Base-by-base conservation (phyloP, 2,888 invertebrate genomes). In the Xanthorhoe spadicearia region DNA sequence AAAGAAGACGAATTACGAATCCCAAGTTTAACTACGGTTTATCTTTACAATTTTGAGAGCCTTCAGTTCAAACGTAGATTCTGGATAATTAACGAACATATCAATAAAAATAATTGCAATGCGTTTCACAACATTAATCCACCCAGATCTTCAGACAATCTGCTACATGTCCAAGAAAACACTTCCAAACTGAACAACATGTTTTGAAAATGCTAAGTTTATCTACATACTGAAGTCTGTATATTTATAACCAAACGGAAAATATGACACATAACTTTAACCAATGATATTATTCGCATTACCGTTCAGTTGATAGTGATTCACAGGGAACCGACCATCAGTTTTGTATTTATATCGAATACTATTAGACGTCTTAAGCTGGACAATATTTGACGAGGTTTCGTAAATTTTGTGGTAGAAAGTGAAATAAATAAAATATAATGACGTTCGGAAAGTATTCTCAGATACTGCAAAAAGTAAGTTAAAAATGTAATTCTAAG, bases 371-470 rank as follows among this genome's bases (percentile, higher is more conserved):
- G 73, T 69, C 57, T 64, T 15, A 10, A 23, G 28, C 32, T 59
- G 13, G 18, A 50, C 4, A 51, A 51, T 19, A 23, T 5, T 46
- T 46, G 13, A 50, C 35, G 10, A 61, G 54, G 38, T 10, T n/a
- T 35, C 43, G 17, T 50, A 6, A 9, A 7, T 23, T 18, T 35
- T 3, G 38, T 15, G 28, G 54, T 57, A 9, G 48, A 58, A 64
- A 68, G 66, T 57, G 57, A 19, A 48, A 48, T n/a, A 13, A 52
- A 3, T 23, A 61, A 54, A 55, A 13, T 46, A 75, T 68, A 61
- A 89, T 88, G 90, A 86, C 83, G n/a, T 83, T 76, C 68, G 85
- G 82, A 61, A 85, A 77, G 69, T 81, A 75, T 67, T 86, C 88
- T 0, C 87, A 88, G 66, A 82, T 86, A 66, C 73, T 83, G 19